Evolutionary conservation across 2,888 invertebrate genomes (phyloP), one percentile per base, ranked within the genome.

Genomic region (Hydroisotoma schaefferi): DNA sequence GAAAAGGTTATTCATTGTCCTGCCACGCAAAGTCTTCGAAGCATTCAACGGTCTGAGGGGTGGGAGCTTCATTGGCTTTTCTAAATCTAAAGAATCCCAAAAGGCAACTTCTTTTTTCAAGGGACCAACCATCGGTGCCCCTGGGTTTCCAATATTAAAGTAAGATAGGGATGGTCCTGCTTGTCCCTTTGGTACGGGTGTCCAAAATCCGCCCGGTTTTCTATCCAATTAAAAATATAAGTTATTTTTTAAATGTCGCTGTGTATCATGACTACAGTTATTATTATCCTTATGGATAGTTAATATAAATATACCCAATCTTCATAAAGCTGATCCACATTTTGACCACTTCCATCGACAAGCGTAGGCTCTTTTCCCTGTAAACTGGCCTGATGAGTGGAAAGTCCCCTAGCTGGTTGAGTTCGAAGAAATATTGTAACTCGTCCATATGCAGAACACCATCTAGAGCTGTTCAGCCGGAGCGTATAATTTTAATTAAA

Each of bases 261-360:
- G n/a, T n/a, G n/a, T n/a, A n/a, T n/a, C n/a, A n/a, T n/a, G n/a
- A n/a, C n/a, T n/a, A n/a, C n/a, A n/a, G n/a, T n/a, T n/a, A 22
- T 5, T 40, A n/a, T 26, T 33, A 37, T 29, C 18, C 25, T 48
- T 18, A 15, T 46, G 22, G 20, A 25, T 8, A 47, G 18, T n/a
- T 12, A 2, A 2, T 26, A 44, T 44, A 44, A 25, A 15, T 10
- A 20, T 44, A 63, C 52, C 65, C 65, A 1, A 49, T 27, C 15
- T 40, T 38, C 4, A 65, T 65, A 61, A 67, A 67, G 4, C 33
- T 55, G 1, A 61, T 33, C 64, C 64, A 65, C 6, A 64, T 37
- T 15, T 52, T 55, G 2, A 68, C 59, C 29, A 65, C 38, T 15
- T 58, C 29, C 22, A 58, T 12, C 2, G 67, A 68, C 33, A 65